Evolutionary conservation across 2,888 invertebrate genomes (phyloP).

Genomic region (Luffia ferchaultella): DNA sequence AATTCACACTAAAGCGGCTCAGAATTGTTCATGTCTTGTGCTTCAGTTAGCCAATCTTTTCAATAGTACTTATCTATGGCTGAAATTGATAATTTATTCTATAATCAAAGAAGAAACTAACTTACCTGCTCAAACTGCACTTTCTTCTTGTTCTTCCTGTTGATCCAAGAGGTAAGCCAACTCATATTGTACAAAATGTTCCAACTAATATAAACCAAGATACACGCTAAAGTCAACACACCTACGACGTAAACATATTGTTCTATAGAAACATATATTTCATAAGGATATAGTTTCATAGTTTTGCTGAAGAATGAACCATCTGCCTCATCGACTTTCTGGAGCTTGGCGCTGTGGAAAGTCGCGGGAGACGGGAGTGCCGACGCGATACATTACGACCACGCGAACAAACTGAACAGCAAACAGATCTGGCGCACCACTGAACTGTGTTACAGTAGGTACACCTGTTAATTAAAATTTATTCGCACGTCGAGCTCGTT

Average conservation of each 20-base stretch:
- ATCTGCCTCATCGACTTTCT: neutral
- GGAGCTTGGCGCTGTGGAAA: neutral
- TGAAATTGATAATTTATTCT: no score
- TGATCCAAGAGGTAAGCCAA: conserved; percentile 2
- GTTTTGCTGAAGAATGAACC: neutral
- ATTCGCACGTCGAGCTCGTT: neutral
- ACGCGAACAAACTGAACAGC: no score
- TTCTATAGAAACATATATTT: neutral
- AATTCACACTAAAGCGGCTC: no score
- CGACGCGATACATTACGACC: no score
- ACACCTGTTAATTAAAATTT: neutral
- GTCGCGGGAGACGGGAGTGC: no score
- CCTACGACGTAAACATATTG: neutral
- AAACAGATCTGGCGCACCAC: neutral
- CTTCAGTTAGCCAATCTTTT: no score
- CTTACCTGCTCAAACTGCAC: conserved; percentile 2
- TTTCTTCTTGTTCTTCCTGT: conserved; percentile 1
- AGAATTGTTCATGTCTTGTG: no score
- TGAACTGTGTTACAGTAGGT: neutral
- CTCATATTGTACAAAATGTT: conserved; percentile 1
- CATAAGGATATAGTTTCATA: neutral
- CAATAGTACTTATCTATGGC: no score
- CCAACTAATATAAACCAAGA: neutral
- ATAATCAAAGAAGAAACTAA: no score
- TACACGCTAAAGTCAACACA: neutral